phyloP scores from a whole-genome alignment of 2,113 vertebrate genomes.

The Lampris incognitus region DNA sequence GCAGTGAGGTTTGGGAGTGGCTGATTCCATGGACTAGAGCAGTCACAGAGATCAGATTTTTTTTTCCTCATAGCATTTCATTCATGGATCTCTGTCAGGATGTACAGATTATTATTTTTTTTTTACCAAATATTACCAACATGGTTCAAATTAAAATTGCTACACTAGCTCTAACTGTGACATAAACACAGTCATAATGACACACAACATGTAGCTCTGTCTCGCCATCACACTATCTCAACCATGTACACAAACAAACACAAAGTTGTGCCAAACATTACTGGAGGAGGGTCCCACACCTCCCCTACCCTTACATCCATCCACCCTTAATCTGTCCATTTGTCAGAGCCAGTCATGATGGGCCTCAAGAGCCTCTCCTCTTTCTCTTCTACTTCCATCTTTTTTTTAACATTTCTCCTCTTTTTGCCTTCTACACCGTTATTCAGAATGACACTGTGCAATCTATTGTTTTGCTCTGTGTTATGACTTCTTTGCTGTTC shows the following conservation, averaged over 20 bases:
- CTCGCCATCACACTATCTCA: too few relatives aligned
- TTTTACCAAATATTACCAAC: too few relatives aligned
- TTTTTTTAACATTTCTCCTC: neutral
- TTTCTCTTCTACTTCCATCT: neutral
- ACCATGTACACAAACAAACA: too few relatives aligned
- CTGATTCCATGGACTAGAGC: too few relatives aligned
- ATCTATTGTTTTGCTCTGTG: neutral
- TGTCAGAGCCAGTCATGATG: neutral
- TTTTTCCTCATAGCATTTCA: too few relatives aligned
- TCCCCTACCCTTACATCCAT: neutral
- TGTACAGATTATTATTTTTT: too few relatives aligned
- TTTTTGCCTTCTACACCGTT: neutral
- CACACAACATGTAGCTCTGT: neutral
- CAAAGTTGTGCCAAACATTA: too few relatives aligned
- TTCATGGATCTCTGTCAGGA: too few relatives aligned
- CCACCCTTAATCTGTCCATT: neutral
- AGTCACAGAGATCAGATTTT: too few relatives aligned
- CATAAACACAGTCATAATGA: neutral
- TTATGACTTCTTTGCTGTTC: neutral
- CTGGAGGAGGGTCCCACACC: too few relatives aligned
- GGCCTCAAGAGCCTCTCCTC: constrained; percentile 6
- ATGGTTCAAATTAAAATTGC: neutral
- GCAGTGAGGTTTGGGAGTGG: too few relatives aligned
- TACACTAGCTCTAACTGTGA: neutral
- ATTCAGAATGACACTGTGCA: neutral